Evolutionary conservation across 1,140 invertebrate genomes (phyloP).

Genomic region (Nasonia giraulti): DNA sequence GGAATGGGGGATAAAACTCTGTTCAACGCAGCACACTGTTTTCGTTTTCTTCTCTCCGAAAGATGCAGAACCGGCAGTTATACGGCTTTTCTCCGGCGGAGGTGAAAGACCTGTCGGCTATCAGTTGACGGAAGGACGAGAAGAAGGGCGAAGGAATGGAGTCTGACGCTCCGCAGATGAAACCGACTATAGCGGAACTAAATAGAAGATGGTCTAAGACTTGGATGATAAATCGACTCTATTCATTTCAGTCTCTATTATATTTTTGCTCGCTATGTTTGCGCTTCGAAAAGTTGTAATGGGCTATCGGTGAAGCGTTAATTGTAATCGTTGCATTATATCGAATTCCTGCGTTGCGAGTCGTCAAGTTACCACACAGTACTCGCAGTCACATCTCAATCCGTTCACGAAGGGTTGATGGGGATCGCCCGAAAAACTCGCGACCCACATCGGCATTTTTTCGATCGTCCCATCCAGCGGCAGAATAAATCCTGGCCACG

Average conservation of each 20-base stretch:
- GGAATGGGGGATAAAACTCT: neutral
- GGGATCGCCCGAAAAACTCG: neutral
- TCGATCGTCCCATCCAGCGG: conserved; percentile 16
- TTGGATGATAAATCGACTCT: conserved; percentile 24
- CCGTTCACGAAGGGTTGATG: too few species aligned
- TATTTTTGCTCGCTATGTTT: neutral
- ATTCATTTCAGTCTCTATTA: conserved; percentile 11
- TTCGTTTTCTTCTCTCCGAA: neutral
- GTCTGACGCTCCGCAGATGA: conserved; percentile 20
- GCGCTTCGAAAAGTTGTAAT: too few species aligned
- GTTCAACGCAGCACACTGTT: neutral
- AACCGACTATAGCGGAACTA: neutral
- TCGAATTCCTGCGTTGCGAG: too few species aligned
- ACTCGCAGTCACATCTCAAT: too few species aligned
- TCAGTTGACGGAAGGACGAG: conserved; percentile 27
- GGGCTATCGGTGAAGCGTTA: too few species aligned
- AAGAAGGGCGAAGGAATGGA: conserved; percentile 2
- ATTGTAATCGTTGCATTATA: too few species aligned
- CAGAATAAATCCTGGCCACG: conserved; percentile 55
- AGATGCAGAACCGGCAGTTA: conserved; percentile 15
- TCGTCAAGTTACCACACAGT: too few species aligned
- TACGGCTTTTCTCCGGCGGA: neutral
- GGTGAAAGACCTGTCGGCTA: conserved; percentile 29
- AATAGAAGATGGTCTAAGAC: conserved; percentile 15
- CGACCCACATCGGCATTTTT: neutral